Base-by-base conservation (phyloP, 1,140 invertebrate genomes). In the Orius laevigatus region DNA sequence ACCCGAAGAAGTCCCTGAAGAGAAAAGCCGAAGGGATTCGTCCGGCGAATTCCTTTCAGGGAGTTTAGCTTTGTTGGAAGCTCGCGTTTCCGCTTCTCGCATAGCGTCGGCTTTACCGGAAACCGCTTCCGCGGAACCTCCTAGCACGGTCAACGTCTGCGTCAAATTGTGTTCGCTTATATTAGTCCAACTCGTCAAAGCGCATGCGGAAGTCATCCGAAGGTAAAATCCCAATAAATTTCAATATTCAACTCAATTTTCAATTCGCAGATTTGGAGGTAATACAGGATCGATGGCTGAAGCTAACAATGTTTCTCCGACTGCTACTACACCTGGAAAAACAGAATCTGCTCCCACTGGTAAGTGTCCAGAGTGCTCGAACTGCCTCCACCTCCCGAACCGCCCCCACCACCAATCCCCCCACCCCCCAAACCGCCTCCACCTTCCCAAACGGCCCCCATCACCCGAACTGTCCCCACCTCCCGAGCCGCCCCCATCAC, bases 101-200 rank as follows among this genome's bases (percentile, higher is more conserved):
- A 45, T 3, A 25, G 32, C 43, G 43, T 10, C 11, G 32, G 12
- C 25, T 3, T 10, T 10, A 25, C 10, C 43, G n/a, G 11, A 32
- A n/a, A 25, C 25, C 25, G 25, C 25, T 25, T 8, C 35, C 12
- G 14, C 12, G 1, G 18, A 39, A 2, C 40, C 38, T n/a, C 38
- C 32, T 10, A 25, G 31, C 5, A 50, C 49, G 33, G 60, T 70
- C 51, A 62, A 76, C 59, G 77, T 81, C 9, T 84, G 79, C 60
- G 78, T 75, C 35, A 75, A 79, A 54, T 69, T 85, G 15, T 83
- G 81, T 61, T 74, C 76, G 2, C 64, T 83, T 18, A 76, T 87
- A 46, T 79, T 83, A 57, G 71, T 74, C 12, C 81, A 84, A 58
- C 66, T 87, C 40, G 66, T 78, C 2, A 75, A 81, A 50, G 81